A percentile compares a stretch with the other conserved stretches of the same genome.
These are phyloP conservation scores for Alca torda DNA, from an alignment of 2,797 vertebrate genomes.

Conservation along the genomic window DNA sequence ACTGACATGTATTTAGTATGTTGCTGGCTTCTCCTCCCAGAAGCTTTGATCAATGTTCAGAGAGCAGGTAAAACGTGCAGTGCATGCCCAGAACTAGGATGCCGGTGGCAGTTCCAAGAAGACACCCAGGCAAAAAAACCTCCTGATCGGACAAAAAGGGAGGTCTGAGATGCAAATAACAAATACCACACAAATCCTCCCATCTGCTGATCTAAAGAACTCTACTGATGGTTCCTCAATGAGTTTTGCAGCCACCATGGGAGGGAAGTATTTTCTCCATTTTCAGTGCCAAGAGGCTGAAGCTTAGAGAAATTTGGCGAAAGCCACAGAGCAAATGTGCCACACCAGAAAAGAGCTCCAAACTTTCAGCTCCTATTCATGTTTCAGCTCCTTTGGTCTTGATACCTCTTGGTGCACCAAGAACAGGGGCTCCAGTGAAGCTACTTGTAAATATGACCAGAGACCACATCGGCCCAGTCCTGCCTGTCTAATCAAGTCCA, in stretches of 20 bases:
- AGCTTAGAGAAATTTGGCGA: background rate
- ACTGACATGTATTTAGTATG: conserved; percentile 46
- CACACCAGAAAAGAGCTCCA: background rate
- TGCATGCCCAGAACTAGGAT: conserved; percentile 29
- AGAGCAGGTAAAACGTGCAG: conserved; percentile 14
- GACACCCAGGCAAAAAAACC: background rate
- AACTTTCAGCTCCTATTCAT: background rate
- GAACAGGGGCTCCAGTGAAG: background rate
- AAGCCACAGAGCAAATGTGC: background rate
- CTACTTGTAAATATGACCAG: background rate
- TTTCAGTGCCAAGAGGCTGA: background rate
- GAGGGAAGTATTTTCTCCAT: background rate
- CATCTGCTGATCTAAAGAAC: conserved; percentile 18
- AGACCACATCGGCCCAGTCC: background rate
- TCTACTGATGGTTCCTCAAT: background rate
- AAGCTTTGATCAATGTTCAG: conserved; percentile 57
- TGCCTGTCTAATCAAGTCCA: background rate
- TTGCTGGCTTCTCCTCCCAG: conserved; percentile 38
- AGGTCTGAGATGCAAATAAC: background rate
- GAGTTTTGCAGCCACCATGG: background rate
- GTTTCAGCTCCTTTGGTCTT: background rate
- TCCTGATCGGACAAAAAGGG: background rate
- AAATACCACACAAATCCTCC: conserved; percentile 2
- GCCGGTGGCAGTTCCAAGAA: conserved; percentile 50
- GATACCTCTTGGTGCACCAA: background rate